Evolutionary conservation across 2,888 invertebrate species (phyloP), one percentile per base, ranked within the genome.

Genomic region (Trichogramma evanescens): DNA sequence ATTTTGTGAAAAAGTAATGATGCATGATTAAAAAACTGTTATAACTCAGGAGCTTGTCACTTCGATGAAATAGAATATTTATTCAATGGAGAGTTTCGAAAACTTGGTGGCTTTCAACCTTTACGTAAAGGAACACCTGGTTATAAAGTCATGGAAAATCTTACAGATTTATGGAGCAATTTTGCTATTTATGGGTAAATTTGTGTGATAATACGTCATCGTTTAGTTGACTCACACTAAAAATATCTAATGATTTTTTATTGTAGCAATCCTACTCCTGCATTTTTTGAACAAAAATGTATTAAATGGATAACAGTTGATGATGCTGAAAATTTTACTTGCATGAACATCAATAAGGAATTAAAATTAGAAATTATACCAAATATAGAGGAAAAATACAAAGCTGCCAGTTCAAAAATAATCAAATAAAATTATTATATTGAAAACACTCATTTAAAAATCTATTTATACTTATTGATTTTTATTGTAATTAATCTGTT

Each of bases 181-280:
- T 77, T 77, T 48, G 76, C 76, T 0, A 76, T 70, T 63, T 74
- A 73, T 4, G 76, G 76, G 77, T 73, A 66, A 5, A 61, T 2
- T n/a, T n/a, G 62, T 49, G 2, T 10, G 3, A 50, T 50, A 7
- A 50, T 10, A 5, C 1, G 26, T 26, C 26, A 5, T 9, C 5
- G 10, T 13, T 46, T 26, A 53, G 49, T 44, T 40, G 41, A 51
- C 26, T 6, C 7, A 26, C 26, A 50, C 39, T 38, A 54, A 52
- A 45, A 13, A 56, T 54, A 43, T n/a, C 9, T 48, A 8, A 40
- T 9, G 39, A 46, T 62, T 58, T 50, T 42, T 40, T 5, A 46
- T 59, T 61, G 8, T 50, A 76, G 76, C 5, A 70, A 72, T 62
- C 76, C 76, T 50, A 74, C 74, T 2, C 71, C 74, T 5, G 53